phyloP scores from a whole-genome alignment of 2,797 vertebrate genomes.

The Masticophis lateralis region DNA sequence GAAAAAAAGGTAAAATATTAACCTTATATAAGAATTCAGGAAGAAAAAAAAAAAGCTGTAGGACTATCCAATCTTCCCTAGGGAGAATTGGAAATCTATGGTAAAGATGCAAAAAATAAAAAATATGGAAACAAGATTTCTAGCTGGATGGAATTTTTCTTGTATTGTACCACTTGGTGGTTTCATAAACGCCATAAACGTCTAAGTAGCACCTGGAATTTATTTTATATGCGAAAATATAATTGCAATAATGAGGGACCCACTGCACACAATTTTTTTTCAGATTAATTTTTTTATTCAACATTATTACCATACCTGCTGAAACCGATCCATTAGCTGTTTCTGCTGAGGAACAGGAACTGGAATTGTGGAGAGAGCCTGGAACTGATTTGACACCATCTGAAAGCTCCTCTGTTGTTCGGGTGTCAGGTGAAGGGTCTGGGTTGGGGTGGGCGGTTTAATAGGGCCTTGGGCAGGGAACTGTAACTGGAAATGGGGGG shows the following conservation, averaged over 20 bases:
- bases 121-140: too few relatives aligned
- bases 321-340: conserved; percentile 86
- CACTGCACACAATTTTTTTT: background rate
- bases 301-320: conserved; percentile 78
- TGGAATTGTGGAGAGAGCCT: conserved; percentile 75
- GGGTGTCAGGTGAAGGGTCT: conserved; percentile 68
- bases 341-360: conserved; percentile 82
- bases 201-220: too few relatives aligned
- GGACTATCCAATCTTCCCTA: background rate
- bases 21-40: background rate
- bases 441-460: conserved; percentile 57
- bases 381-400: conserved; percentile 80
- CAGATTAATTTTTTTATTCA: background rate
- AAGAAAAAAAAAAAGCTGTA: background rate
- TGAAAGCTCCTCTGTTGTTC: conserved; percentile 86
- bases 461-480: conserved; percentile 55
- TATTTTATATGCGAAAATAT: background rate
- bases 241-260: background rate
- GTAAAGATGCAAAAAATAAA: background rate
- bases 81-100: background rate
- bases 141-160: background rate
- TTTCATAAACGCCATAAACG: background rate
- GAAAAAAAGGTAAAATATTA: background rate
- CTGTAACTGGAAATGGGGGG: conserved; percentile 68
- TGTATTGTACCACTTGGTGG: background rate